phyloP scores from a whole-genome alignment of 2,888 invertebrate genomes.

The Strigamia crassipes region DNA sequence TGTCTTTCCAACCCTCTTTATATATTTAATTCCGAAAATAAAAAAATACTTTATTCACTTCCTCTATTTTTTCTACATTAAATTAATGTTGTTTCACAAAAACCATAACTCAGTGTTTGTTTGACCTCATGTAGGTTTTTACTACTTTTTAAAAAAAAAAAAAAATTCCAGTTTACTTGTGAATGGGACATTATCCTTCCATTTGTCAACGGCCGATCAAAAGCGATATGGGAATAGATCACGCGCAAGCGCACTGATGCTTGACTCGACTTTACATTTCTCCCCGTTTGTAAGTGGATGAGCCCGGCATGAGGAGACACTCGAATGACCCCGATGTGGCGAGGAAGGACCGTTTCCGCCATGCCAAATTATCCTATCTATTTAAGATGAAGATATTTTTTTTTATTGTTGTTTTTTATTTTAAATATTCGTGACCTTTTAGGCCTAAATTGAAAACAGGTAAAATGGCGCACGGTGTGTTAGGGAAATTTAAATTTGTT shows the following conservation, averaged over 20 bases:
- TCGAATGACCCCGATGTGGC: slow-evolving; percentile 31
- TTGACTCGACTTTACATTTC: background rate
- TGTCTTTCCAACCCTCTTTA: background rate
- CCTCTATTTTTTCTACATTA: too few relatives aligned
- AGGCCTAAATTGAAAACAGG: background rate
- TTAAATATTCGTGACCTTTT: background rate
- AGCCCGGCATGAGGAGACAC: background rate
- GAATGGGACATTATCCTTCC: background rate
- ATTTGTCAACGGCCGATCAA: too few relatives aligned
- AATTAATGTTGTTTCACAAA: background rate
- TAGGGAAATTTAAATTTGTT: too few relatives aligned
- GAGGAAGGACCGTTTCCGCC: slow-evolving; percentile 18
- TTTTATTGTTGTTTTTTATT: background rate
- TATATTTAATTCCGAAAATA: too few relatives aligned
- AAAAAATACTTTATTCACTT: too few relatives aligned
- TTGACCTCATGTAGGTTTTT: background rate
- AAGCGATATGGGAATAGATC: too few relatives aligned
- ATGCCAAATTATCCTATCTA: background rate
- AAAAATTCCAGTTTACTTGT: background rate
- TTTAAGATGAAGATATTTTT: background rate
- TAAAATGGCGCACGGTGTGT: background rate
- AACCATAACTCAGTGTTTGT: background rate
- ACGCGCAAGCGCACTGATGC: background rate
- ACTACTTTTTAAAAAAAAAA: background rate
- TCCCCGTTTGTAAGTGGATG: background rate